Percentiles rank a stretch among this genome's conserved stretches.
These are phyloP conservation scores for Lasioglossum albipes DNA, from an alignment of 1,140 invertebrate genomes.

Conservation along the genomic window DNA sequence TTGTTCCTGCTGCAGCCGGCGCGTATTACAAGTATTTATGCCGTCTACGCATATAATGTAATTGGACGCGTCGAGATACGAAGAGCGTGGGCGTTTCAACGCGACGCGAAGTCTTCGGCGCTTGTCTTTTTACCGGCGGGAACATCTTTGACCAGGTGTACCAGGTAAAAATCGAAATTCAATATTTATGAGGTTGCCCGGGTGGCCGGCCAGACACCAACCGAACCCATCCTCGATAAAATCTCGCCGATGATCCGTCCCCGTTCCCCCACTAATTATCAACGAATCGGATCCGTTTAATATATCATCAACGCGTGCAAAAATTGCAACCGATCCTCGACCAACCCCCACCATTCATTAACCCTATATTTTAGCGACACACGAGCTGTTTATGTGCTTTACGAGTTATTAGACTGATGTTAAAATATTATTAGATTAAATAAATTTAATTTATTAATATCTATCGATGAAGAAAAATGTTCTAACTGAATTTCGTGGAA, in stretches of 20 bases:
- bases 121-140: constrained; percentile 35
- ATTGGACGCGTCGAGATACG: constrained; percentile 45
- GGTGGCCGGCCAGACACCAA: neutral
- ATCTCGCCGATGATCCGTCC: constrained; percentile 13
- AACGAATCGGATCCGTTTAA: neutral
- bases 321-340: too few species aligned
- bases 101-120: constrained; percentile 10
- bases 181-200: constrained; percentile 36
- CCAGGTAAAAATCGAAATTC: neutral
- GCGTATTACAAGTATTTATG: constrained; percentile 56
- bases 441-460: too few species aligned
- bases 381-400: too few species aligned
- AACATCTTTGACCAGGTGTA: constrained; percentile 23
- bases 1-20: constrained; percentile 8
- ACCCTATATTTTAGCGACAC: too few species aligned
- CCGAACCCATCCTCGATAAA: constrained; percentile 4
- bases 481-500: too few species aligned
- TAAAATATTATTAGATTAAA: too few species aligned
- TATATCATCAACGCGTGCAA: neutral
- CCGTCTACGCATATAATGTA: constrained; percentile 54
- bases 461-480: too few species aligned
- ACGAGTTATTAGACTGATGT: too few species aligned
- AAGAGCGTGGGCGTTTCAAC: constrained; percentile 51
- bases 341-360: too few species aligned
- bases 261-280: neutral